phyloP scores from a whole-genome alignment of 2,797 vertebrate species.

The Malacoctenus gilli region DNA sequence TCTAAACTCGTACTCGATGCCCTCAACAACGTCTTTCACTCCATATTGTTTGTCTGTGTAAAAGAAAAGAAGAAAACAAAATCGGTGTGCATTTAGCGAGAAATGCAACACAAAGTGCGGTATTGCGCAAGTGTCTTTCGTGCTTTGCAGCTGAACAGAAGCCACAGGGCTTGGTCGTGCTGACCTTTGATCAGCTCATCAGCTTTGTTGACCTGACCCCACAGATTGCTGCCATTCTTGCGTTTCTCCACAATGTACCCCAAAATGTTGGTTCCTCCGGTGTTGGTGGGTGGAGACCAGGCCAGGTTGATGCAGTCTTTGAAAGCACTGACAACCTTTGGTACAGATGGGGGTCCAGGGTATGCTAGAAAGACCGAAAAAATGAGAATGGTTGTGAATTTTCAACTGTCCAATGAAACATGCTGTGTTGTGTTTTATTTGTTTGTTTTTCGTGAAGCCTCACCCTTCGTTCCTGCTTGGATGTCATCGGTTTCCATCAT shows the following conservation, averaged over 20 bases:
- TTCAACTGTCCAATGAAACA: background rate
- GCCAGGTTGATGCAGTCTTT: constrained; percentile 82
- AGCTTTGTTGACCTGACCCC: constrained; percentile 80
- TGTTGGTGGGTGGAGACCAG: constrained; percentile 84
- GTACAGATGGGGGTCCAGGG: constrained; percentile 82
- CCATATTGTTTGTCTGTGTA: constrained; percentile 77
- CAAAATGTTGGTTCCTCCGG: constrained; percentile 79
- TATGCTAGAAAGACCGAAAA: constrained; percentile 71
- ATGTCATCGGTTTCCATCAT: constrained; percentile 87
- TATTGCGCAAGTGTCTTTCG: too few relatives aligned
- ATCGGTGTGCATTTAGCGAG: too few relatives aligned
- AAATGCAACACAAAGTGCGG: too few relatives aligned
- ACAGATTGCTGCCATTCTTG: constrained; percentile 85
- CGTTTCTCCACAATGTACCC: constrained; percentile 89
- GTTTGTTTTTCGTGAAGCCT: too few relatives aligned
- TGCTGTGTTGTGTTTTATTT: too few relatives aligned
- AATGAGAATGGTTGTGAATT: background rate
- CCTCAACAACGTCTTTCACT: constrained; percentile 82
- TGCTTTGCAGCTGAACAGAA: too few relatives aligned
- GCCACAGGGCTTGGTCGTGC: too few relatives aligned
- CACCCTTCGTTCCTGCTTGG: constrained; percentile 87
- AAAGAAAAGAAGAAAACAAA: too few relatives aligned
- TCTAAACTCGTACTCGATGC: constrained; percentile 88
- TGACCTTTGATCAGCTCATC: constrained; percentile 79
- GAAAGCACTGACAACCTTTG: constrained; percentile 81